Base-by-base conservation (phyloP, 2,888 invertebrate genomes). In the Calameuta filiformis region DNA sequence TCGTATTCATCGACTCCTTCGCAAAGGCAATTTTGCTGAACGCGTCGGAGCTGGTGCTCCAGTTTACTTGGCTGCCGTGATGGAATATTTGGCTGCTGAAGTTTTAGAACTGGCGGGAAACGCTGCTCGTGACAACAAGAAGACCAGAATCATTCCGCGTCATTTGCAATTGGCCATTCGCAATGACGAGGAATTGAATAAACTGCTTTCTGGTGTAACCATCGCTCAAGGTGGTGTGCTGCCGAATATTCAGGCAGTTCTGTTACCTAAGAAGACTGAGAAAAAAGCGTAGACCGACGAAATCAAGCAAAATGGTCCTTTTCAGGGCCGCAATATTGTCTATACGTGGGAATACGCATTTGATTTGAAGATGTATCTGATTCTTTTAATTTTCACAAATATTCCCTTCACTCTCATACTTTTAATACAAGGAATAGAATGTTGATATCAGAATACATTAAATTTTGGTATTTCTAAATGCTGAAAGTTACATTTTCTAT, bases 201-300 rank as follows among this genome's bases (percentile, higher is more conserved):
- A 94, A 89, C 92, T 97, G 75, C 91, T 97, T 2, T 93, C 94
- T 0, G 95, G 95, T 73, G 96, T 96, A 0, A 96, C 96, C 37
- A 96, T 97, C 87, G 95, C 96, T 31, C 95, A 97, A 90, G 97
- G 97, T 80, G 97, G 97, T 85, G 97, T 97, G 0, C 90, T 97
- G 87, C 96, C 97, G 0, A 95, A 95, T 87, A 96, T 96, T 82
- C 95, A 96, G 86, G 94, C 95, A 3, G 94, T 95, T 68, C 92
- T 96, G 0, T 89, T 96, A 77, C 96, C 96, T 73, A 96, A 96
- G 93, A 95, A 96, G 92, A 94, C 95, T 0, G 91, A 89, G 83
- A 87, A 86, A 79, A 86, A 85, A 56, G 82, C 85, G 11, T 86
- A 86, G 85, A 69, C 76, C n/a, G 15, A 12, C 35, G 73, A 76